These are phyloP conservation scores for Ellobius talpinus DNA, from an alignment of 2,113 vertebrate genomes.

Conservation along the genomic window DNA sequence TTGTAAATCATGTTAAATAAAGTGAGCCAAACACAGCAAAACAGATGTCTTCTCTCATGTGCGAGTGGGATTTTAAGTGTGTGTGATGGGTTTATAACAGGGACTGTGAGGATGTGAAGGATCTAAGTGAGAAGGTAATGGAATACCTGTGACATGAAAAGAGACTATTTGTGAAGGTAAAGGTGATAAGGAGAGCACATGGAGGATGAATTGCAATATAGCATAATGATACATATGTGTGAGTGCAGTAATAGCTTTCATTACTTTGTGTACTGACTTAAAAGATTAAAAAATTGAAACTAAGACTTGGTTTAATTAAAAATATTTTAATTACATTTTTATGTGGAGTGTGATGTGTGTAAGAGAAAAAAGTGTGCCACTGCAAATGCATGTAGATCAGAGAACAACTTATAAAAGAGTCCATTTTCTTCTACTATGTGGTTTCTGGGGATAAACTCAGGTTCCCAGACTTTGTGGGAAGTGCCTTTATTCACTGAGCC, in stretches of 20 bases:
- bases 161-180: not conserved
- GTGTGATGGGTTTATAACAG: not conserved
- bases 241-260: not conserved
- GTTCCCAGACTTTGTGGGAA: not conserved
- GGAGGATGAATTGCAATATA: not conserved
- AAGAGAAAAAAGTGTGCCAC: not conserved
- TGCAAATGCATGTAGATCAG: not conserved
- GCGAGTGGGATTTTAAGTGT: not conserved
- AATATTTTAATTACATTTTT: not conserved
- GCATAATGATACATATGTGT: not conserved
- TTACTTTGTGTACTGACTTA: not conserved
- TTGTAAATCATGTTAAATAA: not conserved
- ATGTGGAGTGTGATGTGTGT: not conserved
- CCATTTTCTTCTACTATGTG: not conserved
- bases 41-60: not conserved
- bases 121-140: not conserved
- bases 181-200: not conserved
- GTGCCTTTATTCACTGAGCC: not conserved
- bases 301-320: slow-evolving; percentile 4
- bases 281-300: not conserved
- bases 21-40: not conserved
- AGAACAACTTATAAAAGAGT: not conserved
- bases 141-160: not conserved
- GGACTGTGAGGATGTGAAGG: not conserved
- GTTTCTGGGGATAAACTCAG: not conserved